A percentile compares a stretch with the other conserved stretches of the same genome.
Conservation (phyloP, 2,888 invertebrate genomes). For the Tuta absoluta region DNA sequence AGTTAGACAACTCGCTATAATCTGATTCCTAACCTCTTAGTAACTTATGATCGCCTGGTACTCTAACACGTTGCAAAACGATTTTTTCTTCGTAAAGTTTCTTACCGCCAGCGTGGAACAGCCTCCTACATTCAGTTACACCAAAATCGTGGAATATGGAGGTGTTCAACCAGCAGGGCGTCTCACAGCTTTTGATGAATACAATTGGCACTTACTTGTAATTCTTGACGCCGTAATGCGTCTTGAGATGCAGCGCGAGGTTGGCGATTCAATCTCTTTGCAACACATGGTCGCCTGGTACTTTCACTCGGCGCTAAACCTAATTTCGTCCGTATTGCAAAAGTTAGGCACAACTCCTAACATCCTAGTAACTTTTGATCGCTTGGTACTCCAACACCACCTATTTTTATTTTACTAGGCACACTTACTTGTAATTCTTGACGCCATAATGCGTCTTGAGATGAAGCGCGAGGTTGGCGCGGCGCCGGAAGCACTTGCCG, state of each 20-base stretch:
- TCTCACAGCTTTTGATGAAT: no score
- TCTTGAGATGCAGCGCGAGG: conserved; percentile 88
- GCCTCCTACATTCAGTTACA: no score
- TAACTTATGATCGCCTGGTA: neutral
- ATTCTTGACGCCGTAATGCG: conserved; percentile 89
- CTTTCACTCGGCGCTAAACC: no score
- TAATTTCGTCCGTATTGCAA: no score
- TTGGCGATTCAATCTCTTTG: conserved; percentile 71
- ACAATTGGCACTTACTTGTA: conserved; percentile 75
- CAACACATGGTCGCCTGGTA: conserved; percentile 44
- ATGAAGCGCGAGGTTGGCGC: conserved; percentile 88
- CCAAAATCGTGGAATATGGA: no score
- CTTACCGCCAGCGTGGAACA: no score
- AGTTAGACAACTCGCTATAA: neutral
- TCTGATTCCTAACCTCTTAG: no score
- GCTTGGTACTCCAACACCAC: neutral
- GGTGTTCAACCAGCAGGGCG: no score
- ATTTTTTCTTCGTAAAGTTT: no score
- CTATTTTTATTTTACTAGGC: neutral
- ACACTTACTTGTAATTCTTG: conserved; percentile 83
- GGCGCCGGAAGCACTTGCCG: conserved; percentile 88
- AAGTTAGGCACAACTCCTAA: no score
- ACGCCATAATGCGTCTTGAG: conserved; percentile 90
- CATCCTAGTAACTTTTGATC: no score
- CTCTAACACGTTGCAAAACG: no score